Percentiles rank a stretch among this genome's conserved stretches.
phyloP scores from a whole-genome alignment of 2,797 vertebrate genomes.

The Pangasius larnaudii region DNA sequence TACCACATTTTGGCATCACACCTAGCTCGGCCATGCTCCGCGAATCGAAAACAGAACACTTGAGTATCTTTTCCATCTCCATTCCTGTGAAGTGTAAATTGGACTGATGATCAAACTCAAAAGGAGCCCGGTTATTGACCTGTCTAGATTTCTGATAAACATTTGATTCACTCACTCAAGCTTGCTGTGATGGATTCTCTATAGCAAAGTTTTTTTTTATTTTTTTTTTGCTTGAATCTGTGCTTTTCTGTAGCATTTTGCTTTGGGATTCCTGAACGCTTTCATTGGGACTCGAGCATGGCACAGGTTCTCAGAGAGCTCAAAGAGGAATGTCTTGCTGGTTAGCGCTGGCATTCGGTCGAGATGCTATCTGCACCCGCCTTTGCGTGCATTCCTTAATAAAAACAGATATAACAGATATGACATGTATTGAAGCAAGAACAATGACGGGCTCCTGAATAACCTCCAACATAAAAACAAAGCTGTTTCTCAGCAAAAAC shows the following conservation, averaged over 20 bases:
- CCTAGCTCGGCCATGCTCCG: constrained; percentile 16
- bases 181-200: constrained; percentile 10
- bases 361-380: constrained; percentile 41
- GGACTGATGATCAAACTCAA: background rate
- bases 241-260: constrained; percentile 25
- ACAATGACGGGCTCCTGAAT: constrained; percentile 7
- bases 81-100: background rate
- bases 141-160: constrained; percentile 51
- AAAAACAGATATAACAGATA: constrained; percentile 38
- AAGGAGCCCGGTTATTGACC: constrained; percentile 23
- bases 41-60: constrained; percentile 34
- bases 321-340: constrained; percentile 19
- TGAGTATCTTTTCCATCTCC: constrained; percentile 30
- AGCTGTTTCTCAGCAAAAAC: background rate
- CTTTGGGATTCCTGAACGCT: constrained; percentile 39
- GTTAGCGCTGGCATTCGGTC: background rate
- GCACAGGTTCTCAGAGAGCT: constrained; percentile 22
- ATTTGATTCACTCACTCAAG: background rate
- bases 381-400: constrained; percentile 20
- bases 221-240: constrained; percentile 26
- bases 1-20: background rate
- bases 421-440: constrained; percentile 13
- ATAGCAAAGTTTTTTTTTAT: background rate
- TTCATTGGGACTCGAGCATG: constrained; percentile 51
- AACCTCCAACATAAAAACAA: background rate